Evolutionary conservation across 2,888 invertebrate genomes (phyloP).

Genomic region (Drosophila affinis): DNA sequence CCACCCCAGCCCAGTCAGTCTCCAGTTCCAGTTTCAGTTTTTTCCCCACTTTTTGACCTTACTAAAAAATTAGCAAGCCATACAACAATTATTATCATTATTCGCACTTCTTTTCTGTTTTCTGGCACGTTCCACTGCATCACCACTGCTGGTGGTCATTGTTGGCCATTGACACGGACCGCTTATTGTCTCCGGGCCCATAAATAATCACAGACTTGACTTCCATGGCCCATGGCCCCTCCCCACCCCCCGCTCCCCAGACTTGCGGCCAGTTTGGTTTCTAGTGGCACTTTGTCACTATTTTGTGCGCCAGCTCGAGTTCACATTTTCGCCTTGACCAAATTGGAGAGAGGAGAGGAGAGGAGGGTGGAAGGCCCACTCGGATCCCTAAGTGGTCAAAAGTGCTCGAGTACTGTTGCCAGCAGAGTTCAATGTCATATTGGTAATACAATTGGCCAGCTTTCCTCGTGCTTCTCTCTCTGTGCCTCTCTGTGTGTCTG

Average conservation of each 20-base stretch:
- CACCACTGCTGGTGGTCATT: constrained; percentile 51
- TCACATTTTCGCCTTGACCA: constrained; percentile 69
- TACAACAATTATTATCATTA: constrained; percentile 30
- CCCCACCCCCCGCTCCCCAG: constrained; percentile 7
- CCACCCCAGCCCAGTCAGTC: constrained; percentile 25
- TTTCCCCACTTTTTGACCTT: constrained; percentile 46
- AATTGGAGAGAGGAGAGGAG: constrained; percentile 21
- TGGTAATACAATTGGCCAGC: constrained; percentile 13
- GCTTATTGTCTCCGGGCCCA: constrained; percentile 65
- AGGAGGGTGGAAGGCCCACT: constrained; percentile 26
- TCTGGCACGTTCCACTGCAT: constrained; percentile 52
- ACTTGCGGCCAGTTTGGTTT: constrained; percentile 45
- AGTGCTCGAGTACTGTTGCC: constrained; percentile 25
- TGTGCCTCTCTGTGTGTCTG: constrained; percentile 8
- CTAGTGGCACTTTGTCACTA: constrained; percentile 71
- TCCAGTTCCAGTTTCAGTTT: constrained; percentile 4
- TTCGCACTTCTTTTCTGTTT: constrained; percentile 18
- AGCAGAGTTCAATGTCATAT: constrained; percentile 69
- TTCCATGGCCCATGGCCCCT: not conserved
- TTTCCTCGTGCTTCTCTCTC: constrained; percentile 13
- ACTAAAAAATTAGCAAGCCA: constrained; percentile 46
- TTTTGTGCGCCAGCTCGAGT: constrained; percentile 31
- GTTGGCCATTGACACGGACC: constrained; percentile 68
- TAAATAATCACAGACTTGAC: constrained; percentile 61
- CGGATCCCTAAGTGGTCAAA: constrained; percentile 9